Conservation (phyloP, 2,113 vertebrate genomes). For the Mellivora capensis region DNA sequence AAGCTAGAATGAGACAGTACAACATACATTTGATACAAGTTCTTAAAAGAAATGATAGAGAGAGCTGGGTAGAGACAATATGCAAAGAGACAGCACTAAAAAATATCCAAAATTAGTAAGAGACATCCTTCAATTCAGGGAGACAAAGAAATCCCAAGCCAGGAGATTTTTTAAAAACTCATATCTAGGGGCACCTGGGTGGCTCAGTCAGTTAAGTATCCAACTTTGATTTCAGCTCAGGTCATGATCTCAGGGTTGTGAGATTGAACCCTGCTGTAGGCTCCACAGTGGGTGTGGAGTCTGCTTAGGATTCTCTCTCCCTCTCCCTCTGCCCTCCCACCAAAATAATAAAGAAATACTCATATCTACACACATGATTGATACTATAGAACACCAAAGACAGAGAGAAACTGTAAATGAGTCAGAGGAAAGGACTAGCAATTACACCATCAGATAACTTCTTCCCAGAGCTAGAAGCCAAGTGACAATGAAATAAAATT, state of each 20-base stretch:
- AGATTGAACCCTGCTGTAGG: fast-evolving
- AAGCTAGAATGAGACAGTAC: neutral
- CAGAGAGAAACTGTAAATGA: neutral
- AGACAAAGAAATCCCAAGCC: neutral
- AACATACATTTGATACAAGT: neutral
- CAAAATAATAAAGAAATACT: neutral
- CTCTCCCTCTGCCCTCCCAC: neutral
- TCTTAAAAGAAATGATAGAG: neutral
- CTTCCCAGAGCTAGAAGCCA: neutral
- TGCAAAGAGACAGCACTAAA: neutral
- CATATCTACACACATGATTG: neutral
- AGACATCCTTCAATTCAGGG: neutral
- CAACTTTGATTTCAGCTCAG: neutral
- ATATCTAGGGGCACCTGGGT: neutral
- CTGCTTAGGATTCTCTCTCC: neutral
- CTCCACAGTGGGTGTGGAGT: neutral
- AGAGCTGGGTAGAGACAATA: neutral
- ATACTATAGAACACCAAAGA: neutral
- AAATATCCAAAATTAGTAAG: neutral
- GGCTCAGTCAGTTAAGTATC: neutral
- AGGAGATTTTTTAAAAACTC: neutral
- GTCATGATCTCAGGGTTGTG: neutral
- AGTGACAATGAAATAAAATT: neutral
- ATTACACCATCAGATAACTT: neutral
- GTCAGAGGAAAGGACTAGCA: neutral